Evolutionary conservation across 2,797 vertebrate genomes (phyloP).

Genomic region (Tenualosa thibaudeaui): DNA sequence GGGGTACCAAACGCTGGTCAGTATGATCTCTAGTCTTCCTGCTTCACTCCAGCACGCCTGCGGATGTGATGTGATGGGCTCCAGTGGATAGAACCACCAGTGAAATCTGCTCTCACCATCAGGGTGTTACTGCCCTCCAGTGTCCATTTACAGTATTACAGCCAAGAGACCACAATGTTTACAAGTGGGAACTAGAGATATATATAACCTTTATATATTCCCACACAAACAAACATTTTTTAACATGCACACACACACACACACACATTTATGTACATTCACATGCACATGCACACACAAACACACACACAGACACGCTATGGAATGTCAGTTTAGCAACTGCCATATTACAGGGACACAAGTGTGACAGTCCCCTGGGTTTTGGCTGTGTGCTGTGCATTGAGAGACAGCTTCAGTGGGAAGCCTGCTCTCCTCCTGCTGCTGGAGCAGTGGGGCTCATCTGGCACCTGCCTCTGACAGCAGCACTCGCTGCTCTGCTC

Average conservation of each 20-base stretch:
- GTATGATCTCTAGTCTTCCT: slow-evolving; percentile 39
- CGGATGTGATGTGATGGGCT: slow-evolving; percentile 39
- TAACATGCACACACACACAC: not conserved
- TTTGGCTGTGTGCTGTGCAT: not conserved
- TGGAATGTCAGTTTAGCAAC: not conserved
- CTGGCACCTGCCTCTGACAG: slow-evolving; percentile 37
- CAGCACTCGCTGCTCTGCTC: not conserved
- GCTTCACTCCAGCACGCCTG: not conserved
- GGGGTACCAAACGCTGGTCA: slow-evolving; percentile 46
- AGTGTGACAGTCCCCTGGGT: not conserved
- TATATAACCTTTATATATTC: too few species aligned
- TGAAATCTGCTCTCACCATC: slow-evolving; percentile 65
- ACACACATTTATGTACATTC: not conserved
- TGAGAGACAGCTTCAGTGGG: not conserved
- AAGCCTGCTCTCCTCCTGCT: not conserved
- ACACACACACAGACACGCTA: not conserved
- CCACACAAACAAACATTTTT: not conserved
- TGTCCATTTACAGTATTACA: slow-evolving; percentile 65
- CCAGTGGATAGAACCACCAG: slow-evolving; percentile 3
- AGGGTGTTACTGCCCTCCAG: slow-evolving; percentile 91
- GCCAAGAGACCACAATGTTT: not conserved
- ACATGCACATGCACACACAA: not conserved
- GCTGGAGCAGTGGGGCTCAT: not conserved
- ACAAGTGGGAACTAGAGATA: not conserved
- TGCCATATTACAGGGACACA: not conserved